Conservation (phyloP, 2,113 vertebrate species). For the Trochalopteron elliotii region DNA sequence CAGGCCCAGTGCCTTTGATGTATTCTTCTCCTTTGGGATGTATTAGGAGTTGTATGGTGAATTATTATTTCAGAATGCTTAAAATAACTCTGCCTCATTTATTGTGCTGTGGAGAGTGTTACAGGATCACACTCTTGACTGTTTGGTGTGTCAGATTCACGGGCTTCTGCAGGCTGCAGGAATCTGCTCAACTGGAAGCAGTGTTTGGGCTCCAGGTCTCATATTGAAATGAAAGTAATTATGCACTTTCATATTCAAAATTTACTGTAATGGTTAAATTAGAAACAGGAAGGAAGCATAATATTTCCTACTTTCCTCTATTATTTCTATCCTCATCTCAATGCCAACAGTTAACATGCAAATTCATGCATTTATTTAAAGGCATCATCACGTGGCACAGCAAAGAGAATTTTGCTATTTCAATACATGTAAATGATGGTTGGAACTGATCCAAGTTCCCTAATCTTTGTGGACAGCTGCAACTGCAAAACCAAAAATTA, state of each 20-base stretch:
- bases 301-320: not conserved
- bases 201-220: not conserved
- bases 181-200: not conserved
- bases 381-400: not conserved
- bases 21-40: not conserved
- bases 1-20: not conserved
- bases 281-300: not conserved
- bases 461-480: conserved; percentile 60
- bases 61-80: not conserved
- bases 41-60: not conserved
- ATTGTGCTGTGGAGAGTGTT: not conserved
- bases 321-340: not conserved
- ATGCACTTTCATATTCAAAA: not conserved
- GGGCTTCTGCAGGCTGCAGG: not conserved
- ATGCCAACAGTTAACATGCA: not conserved
- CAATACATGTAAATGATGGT: not conserved
- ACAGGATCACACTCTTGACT: not conserved
- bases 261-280: not conserved
- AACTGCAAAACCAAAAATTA: conserved; percentile 36
- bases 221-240: not conserved
- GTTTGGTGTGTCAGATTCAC: not conserved
- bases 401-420: not conserved
- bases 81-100: not conserved
- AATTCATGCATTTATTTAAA: not conserved
- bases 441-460: conserved; percentile 2